Evolutionary conservation across 2,888 invertebrate species (phyloP), one percentile per base, ranked within the genome.

Genomic region (Kuschelorhynchus macadamiae): DNA sequence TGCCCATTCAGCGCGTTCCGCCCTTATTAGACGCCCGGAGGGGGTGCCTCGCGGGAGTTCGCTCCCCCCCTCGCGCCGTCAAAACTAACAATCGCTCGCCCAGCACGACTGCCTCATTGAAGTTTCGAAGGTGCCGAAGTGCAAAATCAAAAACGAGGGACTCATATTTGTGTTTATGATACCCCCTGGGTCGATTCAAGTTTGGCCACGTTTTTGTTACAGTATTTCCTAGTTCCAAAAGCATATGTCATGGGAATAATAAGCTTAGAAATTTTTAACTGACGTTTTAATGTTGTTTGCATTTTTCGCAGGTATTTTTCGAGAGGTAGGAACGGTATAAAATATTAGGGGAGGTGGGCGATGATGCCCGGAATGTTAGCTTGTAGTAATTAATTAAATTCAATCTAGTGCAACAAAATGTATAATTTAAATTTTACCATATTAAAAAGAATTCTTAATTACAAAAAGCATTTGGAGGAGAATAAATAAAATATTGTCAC

Each of bases 141-240:
- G 82, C 81, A 82, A 82, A 82, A 82, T 82, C 81, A 81, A 80
- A 81, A 79, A 77, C 44, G 61, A 75, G 81, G 80, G 80, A 75
- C 75, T 77, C 75, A 76, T 82, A 81, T 82, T 80, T 82, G 82
- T 83, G 82, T 83, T 83, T 83, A 82, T 79, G 79, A 79, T 79
- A 78, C 79, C 78, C 76, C 82, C 82, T 73, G 77, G 68, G 74
- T 79, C 64, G 80, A 75, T 76, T 81, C 80, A 80, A 82, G 81
- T 81, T 80, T 80, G 77, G 80, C 75, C 81, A 80, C 81, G 81
- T 80, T 81, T 77, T 81, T 81, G 81, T 81, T 80, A 79, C 80
- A 75, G 75, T 80, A 77, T 80, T 80, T 79, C 76, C 74, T 74
- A 74, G 74, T 76, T 66, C 71, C 71, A 78, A 14, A 18, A 20